Evolutionary conservation across 2,888 invertebrate genomes (phyloP).

Genomic region (Apantesis nais): DNA sequence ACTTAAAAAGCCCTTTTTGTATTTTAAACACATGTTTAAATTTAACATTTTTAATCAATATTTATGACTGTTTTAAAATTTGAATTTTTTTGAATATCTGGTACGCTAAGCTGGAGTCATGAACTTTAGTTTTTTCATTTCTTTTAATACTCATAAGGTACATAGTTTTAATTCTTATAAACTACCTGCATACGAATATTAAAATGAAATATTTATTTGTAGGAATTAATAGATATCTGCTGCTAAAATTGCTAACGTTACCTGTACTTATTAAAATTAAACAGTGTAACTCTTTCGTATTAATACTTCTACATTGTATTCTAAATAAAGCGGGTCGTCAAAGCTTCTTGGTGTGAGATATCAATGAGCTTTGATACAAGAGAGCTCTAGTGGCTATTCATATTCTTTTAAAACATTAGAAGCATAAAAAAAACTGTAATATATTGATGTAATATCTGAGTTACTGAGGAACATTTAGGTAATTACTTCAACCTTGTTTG

Average conservation of each 20-base stretch:
- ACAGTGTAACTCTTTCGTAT: not conserved
- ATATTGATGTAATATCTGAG: not conserved
- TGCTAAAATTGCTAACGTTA: not conserved
- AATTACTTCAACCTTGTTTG: not conserved
- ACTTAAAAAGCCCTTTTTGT: constrained; percentile 13
- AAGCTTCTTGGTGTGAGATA: not conserved
- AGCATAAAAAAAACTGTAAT: not conserved
- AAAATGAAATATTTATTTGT: not conserved
- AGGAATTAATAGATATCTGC: not conserved
- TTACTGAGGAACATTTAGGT: not conserved
- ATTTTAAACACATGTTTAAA: constrained; percentile 20
- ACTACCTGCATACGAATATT: not conserved
- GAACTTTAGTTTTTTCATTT: not conserved
- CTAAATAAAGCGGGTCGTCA: not conserved
- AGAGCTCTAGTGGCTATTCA: not conserved
- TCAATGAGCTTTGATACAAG: not conserved
- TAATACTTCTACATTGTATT: not conserved
- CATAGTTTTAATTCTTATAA: not conserved
- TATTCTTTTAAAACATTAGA: not conserved
- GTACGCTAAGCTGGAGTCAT: not conserved
- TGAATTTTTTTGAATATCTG: not conserved
- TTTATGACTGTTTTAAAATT: not conserved
- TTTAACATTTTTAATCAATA: constrained; percentile 1
- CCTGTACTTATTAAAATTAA: not conserved
- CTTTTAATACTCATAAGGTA: not conserved